Percentiles rank a stretch among this genome's conserved stretches.
Conservation (phyloP, 2,797 vertebrate species). For the Fundulus diaphanus region DNA sequence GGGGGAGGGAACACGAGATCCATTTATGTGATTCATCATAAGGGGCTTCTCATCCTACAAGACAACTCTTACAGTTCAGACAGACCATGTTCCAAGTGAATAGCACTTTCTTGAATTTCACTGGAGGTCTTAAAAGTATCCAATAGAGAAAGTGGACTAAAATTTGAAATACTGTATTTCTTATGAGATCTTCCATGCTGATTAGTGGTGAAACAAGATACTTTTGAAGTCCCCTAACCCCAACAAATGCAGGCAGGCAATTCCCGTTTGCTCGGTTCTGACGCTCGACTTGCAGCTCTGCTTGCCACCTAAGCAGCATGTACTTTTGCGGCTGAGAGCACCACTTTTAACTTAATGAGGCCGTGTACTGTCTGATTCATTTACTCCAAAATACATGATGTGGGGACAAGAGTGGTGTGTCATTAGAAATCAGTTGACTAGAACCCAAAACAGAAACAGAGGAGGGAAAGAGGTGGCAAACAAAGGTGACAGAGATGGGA, state of each 20-base stretch:
- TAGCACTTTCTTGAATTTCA: neutral
- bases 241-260: conserved; percentile 1
- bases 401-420: conserved; percentile 68
- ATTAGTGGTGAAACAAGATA: neutral
- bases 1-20: too few relatives aligned
- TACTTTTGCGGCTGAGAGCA: conserved; percentile 69
- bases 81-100: neutral
- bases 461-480: conserved; percentile 13
- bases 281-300: conserved; percentile 29
- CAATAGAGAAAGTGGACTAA: neutral
- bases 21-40: too few relatives aligned
- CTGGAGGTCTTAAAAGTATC: neutral
- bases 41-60: neutral
- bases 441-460: conserved; percentile 61
- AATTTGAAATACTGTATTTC: neutral
- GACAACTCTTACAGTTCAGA: neutral
- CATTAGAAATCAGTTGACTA: conserved; percentile 80
- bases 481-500: conserved; percentile 34
- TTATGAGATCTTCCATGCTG: neutral
- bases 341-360: conserved; percentile 80
- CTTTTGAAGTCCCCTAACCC: neutral
- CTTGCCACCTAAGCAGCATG: conserved; percentile 55
- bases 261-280: conserved; percentile 32
- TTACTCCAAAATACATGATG: conserved; percentile 78
- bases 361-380: conserved; percentile 76